phyloP scores from a whole-genome alignment of 2,113 vertebrate genomes.

The Potamarius usumacintae region DNA sequence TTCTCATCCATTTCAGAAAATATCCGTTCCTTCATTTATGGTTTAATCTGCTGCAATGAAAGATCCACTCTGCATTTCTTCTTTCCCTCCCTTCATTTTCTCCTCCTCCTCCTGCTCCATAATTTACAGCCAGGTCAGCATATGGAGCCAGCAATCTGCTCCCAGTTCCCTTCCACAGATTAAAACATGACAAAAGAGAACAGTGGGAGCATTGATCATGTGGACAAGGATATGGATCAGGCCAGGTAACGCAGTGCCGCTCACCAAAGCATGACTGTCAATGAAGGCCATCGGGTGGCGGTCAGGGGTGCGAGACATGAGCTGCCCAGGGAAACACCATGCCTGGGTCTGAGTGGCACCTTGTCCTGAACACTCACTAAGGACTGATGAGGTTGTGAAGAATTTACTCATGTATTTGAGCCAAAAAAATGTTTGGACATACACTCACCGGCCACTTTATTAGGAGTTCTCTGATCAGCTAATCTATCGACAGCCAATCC shows the following conservation, averaged over 20 bases:
- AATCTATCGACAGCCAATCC: no score
- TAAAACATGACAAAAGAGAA: conserved; percentile 56
- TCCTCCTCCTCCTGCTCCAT: conserved; percentile 1
- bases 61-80: background rate
- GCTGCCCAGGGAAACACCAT: background rate
- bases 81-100: background rate
- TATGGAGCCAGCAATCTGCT: conserved; percentile 34
- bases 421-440: background rate
- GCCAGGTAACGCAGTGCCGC: conserved; percentile 4
- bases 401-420: no score
- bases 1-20: conserved; percentile 24
- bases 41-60: conserved; percentile 27
- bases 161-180: conserved; percentile 43
- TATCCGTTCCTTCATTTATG: background rate
- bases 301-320: conserved; percentile 8
- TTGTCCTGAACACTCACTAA: background rate
- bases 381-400: background rate
- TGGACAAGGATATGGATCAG: conserved; percentile 39
- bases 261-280: conserved; percentile 36
- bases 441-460: no score
- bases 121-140: conserved; percentile 30
- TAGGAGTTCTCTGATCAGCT: no score
- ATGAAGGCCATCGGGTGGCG: conserved; percentile 27
- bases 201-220: conserved; percentile 49
- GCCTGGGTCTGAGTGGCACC: background rate